Base-by-base conservation (phyloP, 2,797 vertebrate species). In the Silurus aristotelis region DNA sequence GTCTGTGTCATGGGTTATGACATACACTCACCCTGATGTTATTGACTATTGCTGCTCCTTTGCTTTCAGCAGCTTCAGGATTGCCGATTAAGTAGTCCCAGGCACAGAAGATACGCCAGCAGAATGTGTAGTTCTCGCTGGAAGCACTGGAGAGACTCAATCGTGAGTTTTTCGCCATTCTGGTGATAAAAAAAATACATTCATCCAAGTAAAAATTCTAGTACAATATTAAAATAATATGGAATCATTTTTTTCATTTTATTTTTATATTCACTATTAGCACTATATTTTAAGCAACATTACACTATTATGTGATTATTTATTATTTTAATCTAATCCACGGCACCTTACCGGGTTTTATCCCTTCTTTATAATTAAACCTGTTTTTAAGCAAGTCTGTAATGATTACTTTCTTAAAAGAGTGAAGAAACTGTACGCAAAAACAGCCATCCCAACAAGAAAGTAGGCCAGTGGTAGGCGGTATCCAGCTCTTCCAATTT, bases 51-150 rank as follows among this genome's bases (percentile, higher is more conserved):
- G 98, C 98, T 0, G 98, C 98, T 3, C 96, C 96, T 93, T 99
- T 99, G 94, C 98, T 99, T 91, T 99, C 97, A 0, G 98, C 97
- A 46, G 98, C 98, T 91, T 99, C 98, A 0, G 96, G 96, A 89
- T 98, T 99, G 71, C 98, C 98, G 46, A 99, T 99, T 87, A 99
- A 95, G 88, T 97, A 99, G 89, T 99, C 98, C 98, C 98, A 99
- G 58, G 98, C 98, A 67, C 98, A 99, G 90, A 99, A 99, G 1
- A 99, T 92, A n/a, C 97, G 93, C 98, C 98, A 99, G 88, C 98
- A 99, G 93, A 99, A 99, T 0, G 98, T 97, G 82, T 97, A 99
- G 92, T 97, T 98, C 92, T 99, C 98, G 83, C 97, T 95, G 5
- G 98, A 99, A 8, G 97, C 96, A 0, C 98, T 97, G 83, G 97